A percentile compares a stretch with the other conserved stretches of the same genome.
phyloP scores from a whole-genome alignment of 2,113 vertebrate species.

The Syrrhaptes paradoxus region DNA sequence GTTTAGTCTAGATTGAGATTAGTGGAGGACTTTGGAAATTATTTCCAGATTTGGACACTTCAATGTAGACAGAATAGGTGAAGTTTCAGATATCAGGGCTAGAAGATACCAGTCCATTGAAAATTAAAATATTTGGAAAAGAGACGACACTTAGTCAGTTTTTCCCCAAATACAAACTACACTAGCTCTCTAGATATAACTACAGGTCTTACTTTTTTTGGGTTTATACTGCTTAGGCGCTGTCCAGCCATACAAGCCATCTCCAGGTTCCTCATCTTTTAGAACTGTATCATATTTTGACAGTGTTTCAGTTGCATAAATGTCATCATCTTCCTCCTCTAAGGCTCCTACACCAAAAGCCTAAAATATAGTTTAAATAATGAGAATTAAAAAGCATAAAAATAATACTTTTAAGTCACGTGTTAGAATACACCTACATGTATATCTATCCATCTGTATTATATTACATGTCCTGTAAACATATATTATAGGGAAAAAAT shows the following conservation, averaged over 20 bases:
- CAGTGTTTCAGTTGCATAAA: slow-evolving; percentile 89
- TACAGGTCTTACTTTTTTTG: slow-evolving; percentile 72
- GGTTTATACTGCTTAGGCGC: slow-evolving; percentile 86
- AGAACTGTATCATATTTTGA: slow-evolving; percentile 88
- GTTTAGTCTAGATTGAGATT: neutral
- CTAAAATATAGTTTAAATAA: slow-evolving; percentile 65
- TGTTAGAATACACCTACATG: neutral
- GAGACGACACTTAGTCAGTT: neutral
- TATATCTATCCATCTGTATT: neutral
- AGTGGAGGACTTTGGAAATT: neutral
- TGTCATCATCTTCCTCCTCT: slow-evolving; percentile 94
- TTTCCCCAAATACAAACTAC: neutral
- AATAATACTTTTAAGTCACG: neutral
- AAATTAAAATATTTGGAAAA: neutral
- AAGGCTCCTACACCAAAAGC: slow-evolving; percentile 94
- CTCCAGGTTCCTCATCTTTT: slow-evolving; percentile 91
- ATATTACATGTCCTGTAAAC: neutral
- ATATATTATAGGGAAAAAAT: neutral
- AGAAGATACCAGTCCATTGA: neutral
- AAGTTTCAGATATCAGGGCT: neutral
- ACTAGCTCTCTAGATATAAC: neutral
- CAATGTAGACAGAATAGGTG: neutral
- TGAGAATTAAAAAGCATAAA: neutral
- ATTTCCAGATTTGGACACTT: neutral
- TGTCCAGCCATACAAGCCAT: slow-evolving; percentile 95